A percentile compares a stretch with the other conserved stretches of the same genome.
These are phyloP conservation scores for Lepus americanus DNA, from an alignment of 2,113 vertebrate species.

Conservation along the genomic window DNA sequence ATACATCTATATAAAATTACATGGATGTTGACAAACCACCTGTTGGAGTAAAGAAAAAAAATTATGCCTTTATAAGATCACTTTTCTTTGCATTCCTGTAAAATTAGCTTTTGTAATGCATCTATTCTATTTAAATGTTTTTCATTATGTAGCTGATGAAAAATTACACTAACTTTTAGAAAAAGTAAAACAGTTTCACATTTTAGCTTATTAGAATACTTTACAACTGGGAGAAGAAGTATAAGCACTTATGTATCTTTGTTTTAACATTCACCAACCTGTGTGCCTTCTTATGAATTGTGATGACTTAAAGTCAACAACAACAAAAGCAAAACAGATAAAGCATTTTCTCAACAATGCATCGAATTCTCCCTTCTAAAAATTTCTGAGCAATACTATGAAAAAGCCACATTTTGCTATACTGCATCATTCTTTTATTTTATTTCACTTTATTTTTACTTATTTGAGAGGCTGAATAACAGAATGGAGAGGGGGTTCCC, in stretches of 20 bases:
- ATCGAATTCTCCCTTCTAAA: not conserved
- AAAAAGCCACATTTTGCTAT: not conserved
- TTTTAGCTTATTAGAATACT: not conserved
- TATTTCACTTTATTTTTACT: too few relatives aligned
- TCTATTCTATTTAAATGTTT: constrained; percentile 8
- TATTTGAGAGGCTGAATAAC: too few relatives aligned
- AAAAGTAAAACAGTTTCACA: not conserved
- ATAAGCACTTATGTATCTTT: not conserved
- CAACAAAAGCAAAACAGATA: not conserved
- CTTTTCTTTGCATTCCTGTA: constrained; percentile 65
- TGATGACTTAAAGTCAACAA: not conserved
- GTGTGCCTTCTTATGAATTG: not conserved
- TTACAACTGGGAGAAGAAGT: not conserved
- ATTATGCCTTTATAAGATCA: constrained; percentile 83
- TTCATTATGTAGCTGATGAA: not conserved
- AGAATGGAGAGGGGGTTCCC: too few relatives aligned
- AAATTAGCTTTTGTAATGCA: constrained; percentile 46
- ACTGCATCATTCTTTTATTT: too few relatives aligned
- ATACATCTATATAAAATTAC: constrained; percentile 89
- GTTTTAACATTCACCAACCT: constrained; percentile 1
- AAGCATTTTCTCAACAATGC: not conserved
- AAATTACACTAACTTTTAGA: not conserved
- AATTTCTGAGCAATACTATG: not conserved
- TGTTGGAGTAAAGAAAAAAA: constrained; percentile 84
- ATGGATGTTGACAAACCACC: constrained; percentile 88